Evolutionary conservation across 1,140 invertebrate species (phyloP), one percentile per base, ranked within the genome.

Genomic region (Neodiprion lecontei): DNA sequence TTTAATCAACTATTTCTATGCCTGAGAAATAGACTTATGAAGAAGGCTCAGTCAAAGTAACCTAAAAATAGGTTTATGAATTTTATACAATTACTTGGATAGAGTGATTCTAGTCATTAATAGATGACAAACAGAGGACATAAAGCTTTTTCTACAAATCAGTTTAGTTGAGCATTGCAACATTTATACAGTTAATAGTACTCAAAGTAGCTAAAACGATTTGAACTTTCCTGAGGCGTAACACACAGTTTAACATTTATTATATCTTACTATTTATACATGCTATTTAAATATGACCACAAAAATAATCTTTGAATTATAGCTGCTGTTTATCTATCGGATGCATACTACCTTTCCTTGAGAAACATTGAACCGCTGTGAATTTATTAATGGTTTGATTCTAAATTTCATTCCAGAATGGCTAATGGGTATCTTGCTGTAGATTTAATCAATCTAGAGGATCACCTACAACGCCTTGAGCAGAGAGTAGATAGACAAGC

Each of bases 391-490:
- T 21, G 17, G 17, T 21, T 21, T 21, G 17, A 21, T 21, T 21
- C 17, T 61, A 61, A 61, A 61, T 61, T 61, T 61, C 53, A 11
- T 61, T 61, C n/a, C 53, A 61, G 53, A 61, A 61, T 61, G 53
- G 53, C 53, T 61, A 61, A 61, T 61, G 53, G 53, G n/a, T 61
- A 61, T 61, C 53, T 61, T 61, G 53, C 53, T n/a, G 10, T 61
- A 11, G 53, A 61, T 61, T 61, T 61, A 61, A n/a, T 61, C 53
- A n/a, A 11, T 61, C n/a, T 61, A 61, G 53, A 61, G n/a, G n/a
- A 61, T n/a, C 53, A 1, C n/a, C n/a, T 61, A 11, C 53, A 61
- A 61, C 53, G 10, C 10, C n/a, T 61, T 11, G 53, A 61, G 53
- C 53, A n/a, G n/a, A 61, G 53, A 61, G 53, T 61, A n/a, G 53